These are phyloP conservation scores for Myotis brandtii DNA, from an alignment of 2,113 vertebrate genomes.

Conservation along the genomic window DNA sequence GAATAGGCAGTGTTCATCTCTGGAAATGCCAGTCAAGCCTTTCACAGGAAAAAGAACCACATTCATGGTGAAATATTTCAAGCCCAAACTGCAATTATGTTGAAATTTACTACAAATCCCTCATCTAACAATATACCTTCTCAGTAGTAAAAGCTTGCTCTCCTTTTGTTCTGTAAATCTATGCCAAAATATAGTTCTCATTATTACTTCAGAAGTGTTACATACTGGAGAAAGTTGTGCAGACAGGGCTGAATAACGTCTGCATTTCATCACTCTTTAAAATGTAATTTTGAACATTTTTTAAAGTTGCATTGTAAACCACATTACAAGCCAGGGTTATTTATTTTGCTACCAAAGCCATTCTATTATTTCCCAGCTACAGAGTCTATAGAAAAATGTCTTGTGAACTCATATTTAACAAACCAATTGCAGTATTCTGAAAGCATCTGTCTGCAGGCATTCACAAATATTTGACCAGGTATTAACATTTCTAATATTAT, in stretches of 20 bases:
- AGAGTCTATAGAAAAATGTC: conserved; percentile 41
- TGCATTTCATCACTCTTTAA: conserved; percentile 51
- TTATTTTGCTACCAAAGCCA: conserved; percentile 62
- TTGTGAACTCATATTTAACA: conserved; percentile 69
- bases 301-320: conserved; percentile 45
- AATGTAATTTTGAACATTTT: conserved; percentile 47
- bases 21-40: conserved; percentile 45
- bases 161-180: conserved; percentile 74
- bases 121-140: conserved; percentile 38
- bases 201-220: conserved; percentile 64
- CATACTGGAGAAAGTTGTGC: conserved; percentile 43
- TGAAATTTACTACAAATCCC: conserved; percentile 63
- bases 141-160: conserved; percentile 38
- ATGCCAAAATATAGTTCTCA: conserved; percentile 59
- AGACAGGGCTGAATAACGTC: conserved; percentile 39
- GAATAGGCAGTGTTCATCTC: conserved; percentile 53
- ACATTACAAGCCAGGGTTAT: conserved; percentile 57
- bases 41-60: conserved; percentile 16
- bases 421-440: conserved; percentile 51
- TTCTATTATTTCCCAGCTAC: conserved; percentile 63
- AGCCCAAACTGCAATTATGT: conserved; percentile 46
- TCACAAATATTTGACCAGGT: conserved; percentile 32
- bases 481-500: conserved; percentile 32
- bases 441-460: not conserved
- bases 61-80: conserved; percentile 50